These are phyloP conservation scores for Eospalax fontanierii DNA, from an alignment of 2,797 vertebrate genomes.

Conservation along the genomic window DNA sequence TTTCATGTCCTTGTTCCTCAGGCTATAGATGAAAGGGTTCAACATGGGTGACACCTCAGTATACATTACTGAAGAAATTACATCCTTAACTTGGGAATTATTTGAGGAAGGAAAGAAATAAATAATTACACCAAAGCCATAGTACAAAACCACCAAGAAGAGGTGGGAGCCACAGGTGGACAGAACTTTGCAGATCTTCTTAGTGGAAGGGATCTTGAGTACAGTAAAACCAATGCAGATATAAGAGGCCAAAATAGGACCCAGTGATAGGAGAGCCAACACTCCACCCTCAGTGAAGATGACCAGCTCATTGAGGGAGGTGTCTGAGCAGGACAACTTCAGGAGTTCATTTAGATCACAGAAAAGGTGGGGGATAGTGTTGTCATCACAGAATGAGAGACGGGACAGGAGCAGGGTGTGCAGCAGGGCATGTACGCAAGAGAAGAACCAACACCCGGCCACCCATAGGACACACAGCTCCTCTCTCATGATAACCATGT, in stretches of 20 bases:
- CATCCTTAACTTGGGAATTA: not conserved
- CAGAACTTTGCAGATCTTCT: conserved; percentile 9
- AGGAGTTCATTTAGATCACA: not conserved
- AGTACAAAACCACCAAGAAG: conserved; percentile 26
- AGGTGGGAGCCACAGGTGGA: conserved; percentile 31
- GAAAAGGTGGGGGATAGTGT: not conserved
- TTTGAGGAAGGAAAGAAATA: conserved; percentile 27
- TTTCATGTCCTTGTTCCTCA: conserved; percentile 12
- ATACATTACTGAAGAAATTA: not conserved
- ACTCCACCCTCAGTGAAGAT: not conserved
- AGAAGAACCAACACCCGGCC: not conserved
- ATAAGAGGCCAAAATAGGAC: conserved; percentile 24
- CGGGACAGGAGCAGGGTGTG: not conserved
- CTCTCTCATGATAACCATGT: not conserved
- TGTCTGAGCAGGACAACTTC: not conserved
- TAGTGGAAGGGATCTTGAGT: not conserved
- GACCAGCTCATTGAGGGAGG: conserved; percentile 17
- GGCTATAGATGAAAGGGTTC: not conserved
- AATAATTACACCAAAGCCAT: not conserved
- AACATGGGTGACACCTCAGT: not conserved
- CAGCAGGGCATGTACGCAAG: not conserved
- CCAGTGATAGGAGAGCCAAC: not conserved
- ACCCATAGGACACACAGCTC: not conserved
- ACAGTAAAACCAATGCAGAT: not conserved
- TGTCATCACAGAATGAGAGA: too few species aligned